A percentile compares a stretch with the other conserved stretches of the same genome.
Evolutionary conservation across 1,140 invertebrate species (phyloP).

Genomic region (Diprion similis): DNA sequence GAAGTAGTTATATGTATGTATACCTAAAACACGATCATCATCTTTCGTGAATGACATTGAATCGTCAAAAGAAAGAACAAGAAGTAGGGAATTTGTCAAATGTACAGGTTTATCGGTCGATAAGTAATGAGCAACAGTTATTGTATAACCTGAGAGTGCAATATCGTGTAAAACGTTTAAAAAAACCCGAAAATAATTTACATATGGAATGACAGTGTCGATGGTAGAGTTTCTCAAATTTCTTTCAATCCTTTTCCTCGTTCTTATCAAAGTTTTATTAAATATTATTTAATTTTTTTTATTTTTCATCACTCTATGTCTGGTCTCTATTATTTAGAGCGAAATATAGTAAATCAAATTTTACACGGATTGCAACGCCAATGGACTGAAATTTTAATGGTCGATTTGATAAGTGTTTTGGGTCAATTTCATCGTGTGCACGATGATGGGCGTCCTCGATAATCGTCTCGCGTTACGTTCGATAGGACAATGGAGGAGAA

Average conservation of each 20-base stretch:
- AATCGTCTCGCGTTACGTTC: not conserved
- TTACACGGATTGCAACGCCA: no score
- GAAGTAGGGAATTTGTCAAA: not conserved
- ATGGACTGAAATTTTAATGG: not conserved
- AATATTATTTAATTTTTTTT: no score
- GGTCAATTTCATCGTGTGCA: no score
- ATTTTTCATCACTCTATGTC: not conserved
- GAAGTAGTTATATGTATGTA: not conserved
- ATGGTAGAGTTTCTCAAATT: not conserved
- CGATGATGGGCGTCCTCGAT: not conserved
- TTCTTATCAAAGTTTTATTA: not conserved
- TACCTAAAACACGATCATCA: slow-evolving; percentile 5
- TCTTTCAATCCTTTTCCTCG: not conserved
- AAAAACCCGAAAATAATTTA: not conserved
- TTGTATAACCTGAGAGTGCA: no score
- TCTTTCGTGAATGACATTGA: not conserved
- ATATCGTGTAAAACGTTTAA: no score
- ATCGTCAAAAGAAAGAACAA: not conserved
- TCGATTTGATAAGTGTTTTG: not conserved
- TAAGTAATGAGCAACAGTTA: no score
- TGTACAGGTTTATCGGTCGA: no score
- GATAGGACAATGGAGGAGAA: not conserved
- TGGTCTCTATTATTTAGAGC: no score
- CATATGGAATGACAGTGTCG: slow-evolving; percentile 1
- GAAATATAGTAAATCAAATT: no score